phyloP scores from a whole-genome alignment of 2,113 vertebrate species.

The Lates calcarifer region DNA sequence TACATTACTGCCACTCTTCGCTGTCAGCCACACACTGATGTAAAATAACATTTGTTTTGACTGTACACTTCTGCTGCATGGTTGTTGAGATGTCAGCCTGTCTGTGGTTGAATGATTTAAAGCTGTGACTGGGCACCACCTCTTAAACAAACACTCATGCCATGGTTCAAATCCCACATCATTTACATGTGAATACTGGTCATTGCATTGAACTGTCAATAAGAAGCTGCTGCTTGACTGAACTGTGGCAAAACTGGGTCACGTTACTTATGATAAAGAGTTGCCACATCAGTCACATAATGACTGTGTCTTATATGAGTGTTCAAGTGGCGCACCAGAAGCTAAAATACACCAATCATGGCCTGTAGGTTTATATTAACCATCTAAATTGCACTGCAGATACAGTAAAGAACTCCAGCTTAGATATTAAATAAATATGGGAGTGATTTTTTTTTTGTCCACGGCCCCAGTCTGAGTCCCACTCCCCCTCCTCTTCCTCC shows the following conservation, averaged over 20 bases:
- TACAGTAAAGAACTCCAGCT: background rate
- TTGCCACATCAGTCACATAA: slow-evolving; percentile 1
- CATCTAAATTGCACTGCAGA: background rate
- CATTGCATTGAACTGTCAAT: slow-evolving; percentile 49
- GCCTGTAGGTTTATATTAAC: background rate
- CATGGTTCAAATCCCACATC: slow-evolving; percentile 60
- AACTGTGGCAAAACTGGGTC: slow-evolving; percentile 43
- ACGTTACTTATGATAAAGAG: slow-evolving; percentile 43
- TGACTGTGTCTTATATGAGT: background rate
- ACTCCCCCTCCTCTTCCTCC: background rate
- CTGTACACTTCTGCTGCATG: slow-evolving; percentile 1
- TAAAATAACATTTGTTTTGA: slow-evolving; percentile 13
- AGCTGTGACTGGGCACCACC: slow-evolving; percentile 58
- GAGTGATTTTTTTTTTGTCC: slow-evolving; percentile 23
- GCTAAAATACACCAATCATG: background rate
- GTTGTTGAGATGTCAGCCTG: slow-evolving; percentile 13
- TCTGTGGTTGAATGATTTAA: slow-evolving; percentile 47
- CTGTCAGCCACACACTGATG: background rate
- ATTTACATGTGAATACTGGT: slow-evolving; percentile 71
- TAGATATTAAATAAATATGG: slow-evolving; percentile 31
- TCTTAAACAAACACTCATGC: slow-evolving; percentile 72
- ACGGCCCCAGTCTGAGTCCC: slow-evolving; percentile 1
- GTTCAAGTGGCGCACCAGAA: background rate
- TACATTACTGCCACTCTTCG: slow-evolving; percentile 8
- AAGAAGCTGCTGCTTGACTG: slow-evolving; percentile 42